Conservation (phyloP, 2,113 vertebrate genomes). For the Hippocampus zosterae region DNA sequence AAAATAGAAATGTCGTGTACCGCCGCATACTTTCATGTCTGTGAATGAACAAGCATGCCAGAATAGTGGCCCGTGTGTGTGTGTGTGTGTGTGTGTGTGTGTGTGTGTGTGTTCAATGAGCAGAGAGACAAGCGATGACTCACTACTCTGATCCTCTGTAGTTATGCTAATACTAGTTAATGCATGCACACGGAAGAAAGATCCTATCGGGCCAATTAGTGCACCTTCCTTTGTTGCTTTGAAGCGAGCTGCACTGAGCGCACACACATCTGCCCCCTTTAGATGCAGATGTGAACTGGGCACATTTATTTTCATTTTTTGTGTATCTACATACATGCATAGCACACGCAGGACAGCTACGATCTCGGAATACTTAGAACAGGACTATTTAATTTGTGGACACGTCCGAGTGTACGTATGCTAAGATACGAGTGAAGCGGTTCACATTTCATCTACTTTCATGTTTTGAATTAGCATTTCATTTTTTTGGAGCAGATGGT, state of each 20-base stretch:
- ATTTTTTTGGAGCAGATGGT: too few relatives aligned
- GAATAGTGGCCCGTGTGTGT: conserved; percentile 1
- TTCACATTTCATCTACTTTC: too few relatives aligned
- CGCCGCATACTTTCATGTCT: conserved; percentile 28
- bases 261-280: conserved; percentile 27
- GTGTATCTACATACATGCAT: conserved; percentile 2
- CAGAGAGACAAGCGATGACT: conserved; percentile 39
- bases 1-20: background rate
- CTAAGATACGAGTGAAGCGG: too few relatives aligned
- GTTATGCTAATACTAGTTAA: conserved; percentile 63
- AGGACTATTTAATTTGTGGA: too few relatives aligned
- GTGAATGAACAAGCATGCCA: conserved; percentile 31
- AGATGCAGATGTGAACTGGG: conserved; percentile 36
- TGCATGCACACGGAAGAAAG: conserved; percentile 57
- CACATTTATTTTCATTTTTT: conserved; percentile 6
- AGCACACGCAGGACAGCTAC: background rate
- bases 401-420: too few relatives aligned
- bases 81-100: conserved; percentile 17
- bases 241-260: conserved; percentile 21
- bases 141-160: conserved; percentile 59
- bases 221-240: conserved; percentile 59
- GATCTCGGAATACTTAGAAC: too few relatives aligned
- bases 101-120: conserved; percentile 26
- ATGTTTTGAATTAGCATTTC: too few relatives aligned
- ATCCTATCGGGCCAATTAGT: conserved; percentile 62